phyloP scores from a whole-genome alignment of 2,888 invertebrate species.

The Drosophila differens region DNA sequence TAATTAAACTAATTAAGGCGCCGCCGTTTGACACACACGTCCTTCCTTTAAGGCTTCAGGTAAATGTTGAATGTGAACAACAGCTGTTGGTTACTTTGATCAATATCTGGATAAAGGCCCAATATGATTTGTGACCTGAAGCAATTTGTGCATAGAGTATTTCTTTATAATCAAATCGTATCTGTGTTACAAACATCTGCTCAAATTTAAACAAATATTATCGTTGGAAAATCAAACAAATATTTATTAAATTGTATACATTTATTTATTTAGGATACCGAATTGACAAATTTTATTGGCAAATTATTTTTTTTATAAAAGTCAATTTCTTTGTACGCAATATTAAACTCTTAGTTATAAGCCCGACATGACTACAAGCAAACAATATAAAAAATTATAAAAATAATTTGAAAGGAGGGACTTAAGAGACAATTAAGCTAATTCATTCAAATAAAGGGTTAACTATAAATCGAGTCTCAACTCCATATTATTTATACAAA shows the following conservation, averaged over 20 bases:
- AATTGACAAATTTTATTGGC: neutral
- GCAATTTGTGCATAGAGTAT: neutral
- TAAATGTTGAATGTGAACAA: neutral
- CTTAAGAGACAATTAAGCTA: neutral
- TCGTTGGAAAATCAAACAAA: neutral
- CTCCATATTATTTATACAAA: neutral
- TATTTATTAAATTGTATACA: neutral
- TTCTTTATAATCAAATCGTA: neutral
- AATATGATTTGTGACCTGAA: neutral
- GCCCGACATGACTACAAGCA: neutral
- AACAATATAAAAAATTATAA: neutral
- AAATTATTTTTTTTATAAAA: neutral
- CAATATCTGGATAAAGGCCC: conserved; percentile 2
- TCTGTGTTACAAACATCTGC: neutral
- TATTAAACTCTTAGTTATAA: neutral
- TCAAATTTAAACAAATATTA: neutral
- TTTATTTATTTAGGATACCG: neutral
- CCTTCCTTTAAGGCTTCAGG: neutral
- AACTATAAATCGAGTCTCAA: neutral
- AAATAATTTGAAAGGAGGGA: neutral
- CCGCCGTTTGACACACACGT: conserved; percentile 23
- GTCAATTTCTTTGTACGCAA: neutral
- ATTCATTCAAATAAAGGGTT: neutral
- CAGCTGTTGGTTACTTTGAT: conserved; percentile 10
- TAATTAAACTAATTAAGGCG: conserved; percentile 73